Percentiles rank a stretch among this genome's conserved stretches.
These are phyloP conservation scores for Erinaceus europaeus DNA, from an alignment of 2,113 vertebrate species.

Conservation along the genomic window DNA sequence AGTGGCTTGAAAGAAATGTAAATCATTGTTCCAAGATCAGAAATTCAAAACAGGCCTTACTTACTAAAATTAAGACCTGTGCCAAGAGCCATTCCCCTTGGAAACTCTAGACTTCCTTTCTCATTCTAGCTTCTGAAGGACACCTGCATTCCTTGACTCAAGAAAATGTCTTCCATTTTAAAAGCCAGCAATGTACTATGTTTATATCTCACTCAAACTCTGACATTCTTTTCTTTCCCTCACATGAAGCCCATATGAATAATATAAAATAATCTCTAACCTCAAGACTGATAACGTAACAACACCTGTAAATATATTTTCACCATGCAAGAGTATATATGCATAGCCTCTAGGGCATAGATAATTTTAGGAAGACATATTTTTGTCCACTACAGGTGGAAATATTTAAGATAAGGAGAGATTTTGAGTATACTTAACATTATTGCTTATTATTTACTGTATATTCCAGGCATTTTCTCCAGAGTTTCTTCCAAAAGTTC, in stretches of 20 bases:
- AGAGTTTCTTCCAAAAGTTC: neutral
- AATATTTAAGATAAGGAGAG: neutral
- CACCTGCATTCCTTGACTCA: neutral
- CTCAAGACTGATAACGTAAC: neutral
- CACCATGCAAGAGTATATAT: neutral
- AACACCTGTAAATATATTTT: neutral
- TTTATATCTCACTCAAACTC: neutral
- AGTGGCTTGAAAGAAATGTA: neutral
- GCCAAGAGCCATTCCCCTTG: neutral
- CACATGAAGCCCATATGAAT: neutral
- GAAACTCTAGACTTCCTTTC: neutral
- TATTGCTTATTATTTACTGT: neutral
- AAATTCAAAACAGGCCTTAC: neutral
- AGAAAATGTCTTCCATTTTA: neutral
- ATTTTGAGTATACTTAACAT: neutral
- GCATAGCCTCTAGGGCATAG: neutral
- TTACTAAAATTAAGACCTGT: neutral
- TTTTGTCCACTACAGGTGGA: neutral
- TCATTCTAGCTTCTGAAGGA: neutral
- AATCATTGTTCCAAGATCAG: neutral
- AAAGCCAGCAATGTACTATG: neutral
- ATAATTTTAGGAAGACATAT: rapidly evolving
- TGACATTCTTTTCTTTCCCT: neutral
- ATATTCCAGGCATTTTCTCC: neutral
- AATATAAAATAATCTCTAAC: neutral